Conservation (phyloP, 2,797 vertebrate genomes). For the Siniperca obscura region DNA sequence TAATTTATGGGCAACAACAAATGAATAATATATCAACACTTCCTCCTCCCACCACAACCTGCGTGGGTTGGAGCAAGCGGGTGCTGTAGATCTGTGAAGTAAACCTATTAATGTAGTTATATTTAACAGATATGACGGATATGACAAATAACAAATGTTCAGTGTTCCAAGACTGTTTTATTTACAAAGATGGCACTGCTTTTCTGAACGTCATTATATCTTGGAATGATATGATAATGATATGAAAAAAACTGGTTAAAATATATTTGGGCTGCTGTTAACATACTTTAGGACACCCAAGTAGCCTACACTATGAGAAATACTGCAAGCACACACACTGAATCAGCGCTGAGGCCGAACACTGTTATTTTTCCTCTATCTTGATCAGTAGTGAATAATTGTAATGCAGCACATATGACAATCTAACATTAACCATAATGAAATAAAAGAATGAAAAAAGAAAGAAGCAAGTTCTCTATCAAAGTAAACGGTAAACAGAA, state of each 20-base stretch:
- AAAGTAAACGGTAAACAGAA: background rate
- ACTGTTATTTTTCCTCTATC: background rate
- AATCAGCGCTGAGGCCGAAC: background rate
- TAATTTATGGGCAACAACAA: constrained; percentile 47
- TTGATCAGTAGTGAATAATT: background rate
- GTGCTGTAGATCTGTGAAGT: constrained; percentile 51
- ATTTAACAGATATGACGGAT: constrained; percentile 52
- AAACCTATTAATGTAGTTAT: constrained; percentile 54
- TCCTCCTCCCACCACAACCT: constrained; percentile 52
- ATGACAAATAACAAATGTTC: constrained; percentile 48
- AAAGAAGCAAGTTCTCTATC: background rate
- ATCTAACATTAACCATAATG: background rate
- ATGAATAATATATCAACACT: constrained; percentile 66
- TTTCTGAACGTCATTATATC: constrained; percentile 19
- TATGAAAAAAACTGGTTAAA: constrained; percentile 18
- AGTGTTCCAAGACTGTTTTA: constrained; percentile 13
- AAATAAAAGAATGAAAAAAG: background rate
- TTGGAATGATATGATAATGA: background rate
- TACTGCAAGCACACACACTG: background rate
- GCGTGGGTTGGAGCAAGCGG: constrained; percentile 53
- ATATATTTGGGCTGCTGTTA: constrained; percentile 10
- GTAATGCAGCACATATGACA: background rate
- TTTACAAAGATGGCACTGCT: constrained; percentile 20
- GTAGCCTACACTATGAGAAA: background rate
- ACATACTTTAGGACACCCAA: background rate